Percentiles rank a stretch among this genome's conserved stretches.
Conservation (phyloP, 2,113 vertebrate genomes). For the Nibea albiflora region DNA sequence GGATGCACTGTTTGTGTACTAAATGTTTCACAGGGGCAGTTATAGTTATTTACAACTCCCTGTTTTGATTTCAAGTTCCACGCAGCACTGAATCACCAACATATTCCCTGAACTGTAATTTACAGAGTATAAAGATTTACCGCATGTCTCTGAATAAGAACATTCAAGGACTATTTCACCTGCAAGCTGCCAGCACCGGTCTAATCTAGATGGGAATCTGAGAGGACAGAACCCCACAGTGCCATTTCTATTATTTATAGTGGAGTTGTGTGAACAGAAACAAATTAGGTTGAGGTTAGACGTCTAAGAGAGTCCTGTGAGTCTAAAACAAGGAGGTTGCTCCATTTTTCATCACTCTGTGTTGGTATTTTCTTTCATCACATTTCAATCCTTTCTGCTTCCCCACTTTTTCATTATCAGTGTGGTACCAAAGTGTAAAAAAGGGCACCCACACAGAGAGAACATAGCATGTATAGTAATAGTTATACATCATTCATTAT, state of each 20-base stretch:
- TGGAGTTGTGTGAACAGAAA: neutral
- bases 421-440: neutral
- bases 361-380: neutral
- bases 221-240: neutral
- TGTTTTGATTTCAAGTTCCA: neutral
- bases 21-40: neutral
- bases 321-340: neutral
- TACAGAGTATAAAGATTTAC: neutral
- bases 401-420: neutral
- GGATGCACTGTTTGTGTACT: neutral
- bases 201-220: constrained; percentile 44
- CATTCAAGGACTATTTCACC: neutral
- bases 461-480: neutral
- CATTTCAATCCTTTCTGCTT: neutral
- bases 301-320: neutral
- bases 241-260: neutral
- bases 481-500: neutral
- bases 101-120: constrained; percentile 7
- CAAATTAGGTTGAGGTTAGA: neutral
- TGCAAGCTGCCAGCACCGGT: neutral
- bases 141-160: constrained; percentile 6
- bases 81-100: constrained; percentile 6
- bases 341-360: neutral
- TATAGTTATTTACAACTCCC: neutral
- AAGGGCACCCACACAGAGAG: neutral